Evolutionary conservation across 2,888 invertebrate genomes (phyloP), one percentile per base, ranked within the genome.

Genomic region (Hyles lineata): DNA sequence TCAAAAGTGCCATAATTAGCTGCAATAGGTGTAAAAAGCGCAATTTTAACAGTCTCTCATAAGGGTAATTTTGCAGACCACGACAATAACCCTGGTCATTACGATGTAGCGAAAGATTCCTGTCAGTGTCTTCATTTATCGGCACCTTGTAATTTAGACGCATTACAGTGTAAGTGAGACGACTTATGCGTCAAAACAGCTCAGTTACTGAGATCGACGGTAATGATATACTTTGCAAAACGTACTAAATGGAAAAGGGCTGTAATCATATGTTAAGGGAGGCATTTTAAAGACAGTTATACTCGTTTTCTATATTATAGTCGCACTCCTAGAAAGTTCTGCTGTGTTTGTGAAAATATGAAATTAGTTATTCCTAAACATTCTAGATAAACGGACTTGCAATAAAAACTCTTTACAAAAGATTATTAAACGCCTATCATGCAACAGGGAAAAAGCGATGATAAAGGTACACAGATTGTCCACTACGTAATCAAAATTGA

Each of bases 231-330:
- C 67, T 67, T 67, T 50, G 23, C 43, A 23, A 63, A 67, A 67
- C 67, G n/a, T 29, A 62, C 61, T 67, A 67, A 67, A 67, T 67
- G 67, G 67, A 67, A 67, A 67, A 67, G 50, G 67, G 67, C 43
- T 43, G 67, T 67, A 67, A 67, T 50, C 67, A 50, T 67, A 67
- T 50, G 67, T 21, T 63, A 63, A 63, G 43, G 17, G 50, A 50
- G 23, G 23, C 23, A 67, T 67, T 67, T n/a, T 55, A 43, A 50
- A 50, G 43, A 67, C 67, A 50, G n/a, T 21, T 21, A 67, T 67
- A 50, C 50, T 50, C 23, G 50, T 67, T 55, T 55, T n/a, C 67
- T 11, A 23, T 50, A 67, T 50, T 67, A 50, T 23, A 43, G 67
- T 23, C 67, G 50, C 43, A 43, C 43, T 67, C 43, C 50, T 67